Base-by-base conservation (phyloP, 2,888 invertebrate genomes). In the Synanthedon vespiformis region DNA sequence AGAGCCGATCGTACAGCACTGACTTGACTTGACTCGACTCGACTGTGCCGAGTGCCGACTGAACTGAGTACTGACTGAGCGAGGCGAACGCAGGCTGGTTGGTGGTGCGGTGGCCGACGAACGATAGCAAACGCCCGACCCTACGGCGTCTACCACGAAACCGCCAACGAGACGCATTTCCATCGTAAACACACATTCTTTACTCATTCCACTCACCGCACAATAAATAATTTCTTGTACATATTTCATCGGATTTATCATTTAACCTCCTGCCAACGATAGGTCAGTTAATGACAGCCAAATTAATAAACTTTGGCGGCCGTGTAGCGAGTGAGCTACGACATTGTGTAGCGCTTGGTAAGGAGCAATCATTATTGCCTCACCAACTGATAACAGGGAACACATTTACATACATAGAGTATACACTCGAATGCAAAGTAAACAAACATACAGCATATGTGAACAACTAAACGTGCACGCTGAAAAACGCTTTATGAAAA, bases 61-160 rank as follows among this genome's bases (percentile, higher is more conserved):
- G 14, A 40, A 34, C 51, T 34, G 34, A 47, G 14, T 18, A 34
- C 51, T 34, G 34, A 47, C 47, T 48, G 34, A 18, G 10, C 10
- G 34, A 34, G 34, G 34, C 34, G 34, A 34, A 5, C 34, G 34
- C 34, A 34, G 34, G 8, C 34, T 34, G 34, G 8, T 34, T 34
- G 34, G 34, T 34, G 34, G 34, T 34, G 34, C 34, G 48, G 74
- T 74, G 76, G 70, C 74, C 77, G 80, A 72, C 83, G 84, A 76
- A 84, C 83, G 86, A 85, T 86, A 86, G 83, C 78, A 73, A 71
- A 71, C 68, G 72, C 68, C 72, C 83, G 82, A 81, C 82, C 83
- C 83, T 77, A 72, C 62, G 63, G 61, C 48, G 81, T 65, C 65
- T 80, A 85, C 85, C 75, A 78, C 72, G 76, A 68, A 52, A 74